Percentiles rank a stretch among this genome's conserved stretches.
Evolutionary conservation across 2,888 invertebrate species (phyloP).

Genomic region (Tetragonisca angustula): DNA sequence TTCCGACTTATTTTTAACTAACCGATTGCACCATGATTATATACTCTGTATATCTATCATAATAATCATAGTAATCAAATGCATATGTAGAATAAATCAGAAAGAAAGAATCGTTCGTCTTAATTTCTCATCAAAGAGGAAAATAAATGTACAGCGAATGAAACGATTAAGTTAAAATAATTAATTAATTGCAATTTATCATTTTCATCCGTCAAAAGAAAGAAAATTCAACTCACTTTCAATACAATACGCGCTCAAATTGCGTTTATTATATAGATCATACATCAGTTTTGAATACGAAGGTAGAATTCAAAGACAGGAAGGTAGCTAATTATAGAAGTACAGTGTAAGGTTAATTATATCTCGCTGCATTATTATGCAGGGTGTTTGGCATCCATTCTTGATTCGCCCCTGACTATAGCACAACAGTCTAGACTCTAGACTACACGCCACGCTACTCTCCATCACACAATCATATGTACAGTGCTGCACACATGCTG

Average conservation of each 20-base stretch:
- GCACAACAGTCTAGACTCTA: conserved; percentile 50
- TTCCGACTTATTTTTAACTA: no score
- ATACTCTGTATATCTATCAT: no score
- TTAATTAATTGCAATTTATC: conserved; percentile 1
- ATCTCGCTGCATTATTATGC: conserved; percentile 40
- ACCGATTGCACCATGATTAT: no score
- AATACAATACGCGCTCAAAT: neutral
- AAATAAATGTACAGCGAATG: neutral
- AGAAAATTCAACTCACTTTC: neutral
- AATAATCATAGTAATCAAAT: neutral
- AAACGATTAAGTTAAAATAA: neutral
- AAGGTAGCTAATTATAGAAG: conserved; percentile 45
- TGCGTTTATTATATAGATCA: neutral
- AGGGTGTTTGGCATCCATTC: conserved; percentile 46
- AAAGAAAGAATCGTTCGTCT: neutral
- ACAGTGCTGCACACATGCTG: conserved; percentile 17
- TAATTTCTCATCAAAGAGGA: neutral
- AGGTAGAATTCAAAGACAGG: conserved; percentile 27
- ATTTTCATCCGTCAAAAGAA: neutral
- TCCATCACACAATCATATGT: conserved; percentile 5
- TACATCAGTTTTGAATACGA: conserved; percentile 34
- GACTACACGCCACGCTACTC: conserved; percentile 47
- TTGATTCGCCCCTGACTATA: conserved; percentile 57
- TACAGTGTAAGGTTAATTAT: conserved; percentile 44
- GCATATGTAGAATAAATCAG: neutral